Evolutionary conservation across 2,797 vertebrate genomes (phyloP), one percentile per base, ranked within the genome.

Genomic region (Balearica regulorum): DNA sequence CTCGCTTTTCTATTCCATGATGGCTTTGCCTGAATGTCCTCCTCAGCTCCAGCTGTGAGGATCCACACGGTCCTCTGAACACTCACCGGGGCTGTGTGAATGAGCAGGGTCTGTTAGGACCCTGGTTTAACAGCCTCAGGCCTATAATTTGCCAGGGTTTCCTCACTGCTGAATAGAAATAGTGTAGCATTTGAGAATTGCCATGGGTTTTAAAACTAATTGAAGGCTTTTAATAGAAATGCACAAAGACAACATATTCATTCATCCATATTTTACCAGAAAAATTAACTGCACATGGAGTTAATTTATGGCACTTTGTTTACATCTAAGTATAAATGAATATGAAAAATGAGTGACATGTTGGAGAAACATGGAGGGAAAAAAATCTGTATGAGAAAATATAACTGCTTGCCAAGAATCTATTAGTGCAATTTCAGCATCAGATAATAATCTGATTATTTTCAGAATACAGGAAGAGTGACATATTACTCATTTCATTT

Each of bases 301-400:
- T 80, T 94, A 90, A 96, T 96, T 94, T 94, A 88, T 90, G 65
- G 62, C 24, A 70, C 28, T 83, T 76, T 95, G 76, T 92, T 96
- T 96, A 83, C n/a, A 81, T 55, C 61, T 73, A 91, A 60, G 43
- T 81, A 72, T 85, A 88, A 87, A 95, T 86, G 8, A 83, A 71
- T 83, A 75, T 60, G 48, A 89, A 93, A 92, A 96, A 68, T 85
- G 71, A 94, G 31, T 91, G 69, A 65, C 62, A 81, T 60, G 62
- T 94, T 87, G 57, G 64, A 83, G 57, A 93, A 96, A 84, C 48
- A 80, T 7, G 6, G 18, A 79, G 57, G 13, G 21, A 29, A 26
- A 64, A 91, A 92, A 91, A 20, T 9, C 33, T 73, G 17, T 33
- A 64, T 24, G 8, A 44, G 46, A 75, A 89, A 94, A 91, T 51